Conservation (phyloP, 2,797 vertebrate species). For the Trichosurus vulpecula region DNA sequence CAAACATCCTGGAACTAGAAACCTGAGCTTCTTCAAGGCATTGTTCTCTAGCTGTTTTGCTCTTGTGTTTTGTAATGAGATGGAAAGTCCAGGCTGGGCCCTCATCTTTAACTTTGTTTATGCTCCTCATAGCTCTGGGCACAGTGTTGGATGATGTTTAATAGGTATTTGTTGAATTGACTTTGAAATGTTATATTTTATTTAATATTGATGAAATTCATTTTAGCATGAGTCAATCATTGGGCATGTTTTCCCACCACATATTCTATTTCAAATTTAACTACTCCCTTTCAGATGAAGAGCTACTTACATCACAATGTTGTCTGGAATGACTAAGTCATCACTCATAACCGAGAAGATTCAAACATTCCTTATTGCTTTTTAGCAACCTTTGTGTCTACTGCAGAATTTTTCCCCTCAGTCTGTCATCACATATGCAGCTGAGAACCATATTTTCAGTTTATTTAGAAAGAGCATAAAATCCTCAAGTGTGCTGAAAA, state of each 20-base stretch:
- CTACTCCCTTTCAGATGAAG: neutral
- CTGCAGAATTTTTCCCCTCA: slow-evolving; percentile 50
- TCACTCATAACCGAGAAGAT: slow-evolving; percentile 65
- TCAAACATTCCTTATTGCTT: slow-evolving; percentile 64
- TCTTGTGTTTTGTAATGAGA: neutral
- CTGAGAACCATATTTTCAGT: slow-evolving; percentile 67
- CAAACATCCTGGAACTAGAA: neutral
- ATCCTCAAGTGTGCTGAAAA: slow-evolving; percentile 72
- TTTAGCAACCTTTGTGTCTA: slow-evolving; percentile 59
- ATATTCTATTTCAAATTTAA: slow-evolving; percentile 15
- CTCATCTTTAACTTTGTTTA: slow-evolving; percentile 32
- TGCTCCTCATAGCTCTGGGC: slow-evolving; percentile 30
- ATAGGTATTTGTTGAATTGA: slow-evolving; percentile 6
- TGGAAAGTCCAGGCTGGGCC: neutral
- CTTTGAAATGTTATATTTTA: slow-evolving; percentile 38
- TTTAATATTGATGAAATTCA: neutral
- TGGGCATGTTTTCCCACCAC: neutral
- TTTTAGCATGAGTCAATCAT: slow-evolving; percentile 2
- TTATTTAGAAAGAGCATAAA: slow-evolving; percentile 78
- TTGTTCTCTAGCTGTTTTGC: neutral
- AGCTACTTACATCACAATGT: neutral
- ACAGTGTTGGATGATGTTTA: slow-evolving; percentile 7
- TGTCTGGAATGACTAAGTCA: slow-evolving; percentile 53
- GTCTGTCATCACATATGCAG: slow-evolving; percentile 73
- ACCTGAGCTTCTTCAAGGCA: neutral